phyloP scores from a whole-genome alignment of 1,140 invertebrate genomes.

The Drosophila ananassae region DNA sequence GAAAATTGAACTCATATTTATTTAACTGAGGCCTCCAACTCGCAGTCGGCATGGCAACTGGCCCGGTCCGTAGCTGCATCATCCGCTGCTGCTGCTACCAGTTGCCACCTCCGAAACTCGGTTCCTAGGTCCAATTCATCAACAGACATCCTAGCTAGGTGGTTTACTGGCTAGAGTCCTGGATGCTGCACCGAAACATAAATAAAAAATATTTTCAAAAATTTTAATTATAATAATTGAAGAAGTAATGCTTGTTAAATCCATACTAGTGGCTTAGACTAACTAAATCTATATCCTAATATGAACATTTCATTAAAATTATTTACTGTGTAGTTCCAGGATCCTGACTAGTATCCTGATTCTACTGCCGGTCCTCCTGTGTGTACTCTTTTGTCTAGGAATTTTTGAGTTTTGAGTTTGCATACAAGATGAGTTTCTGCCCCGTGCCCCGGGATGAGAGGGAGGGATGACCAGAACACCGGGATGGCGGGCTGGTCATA shows the following conservation, averaged over 20 bases:
- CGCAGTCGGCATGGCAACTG: slow-evolving; percentile 56
- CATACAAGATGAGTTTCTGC: slow-evolving; percentile 78
- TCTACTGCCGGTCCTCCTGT: slow-evolving; percentile 48
- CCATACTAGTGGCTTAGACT: too few relatives aligned
- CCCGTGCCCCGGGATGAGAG: slow-evolving; percentile 25
- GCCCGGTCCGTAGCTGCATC: slow-evolving; percentile 2
- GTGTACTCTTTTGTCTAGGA: slow-evolving; percentile 79
- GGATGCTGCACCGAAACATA: slow-evolving; percentile 13
- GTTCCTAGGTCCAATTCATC: slow-evolving; percentile 74
- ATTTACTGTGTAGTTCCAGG: slow-evolving; percentile 32
- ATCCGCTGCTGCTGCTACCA: neutral
- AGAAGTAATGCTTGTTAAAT: neutral
- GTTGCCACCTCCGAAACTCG: slow-evolving; percentile 27
- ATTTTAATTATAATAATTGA: neutral
- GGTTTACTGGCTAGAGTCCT: slow-evolving; percentile 22
- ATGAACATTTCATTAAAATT: neutral
- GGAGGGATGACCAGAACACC: neutral
- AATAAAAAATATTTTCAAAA: neutral
- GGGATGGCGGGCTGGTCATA: slow-evolving; percentile 6
- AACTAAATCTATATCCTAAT: too few relatives aligned
- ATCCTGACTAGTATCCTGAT: slow-evolving; percentile 32
- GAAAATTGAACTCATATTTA: slow-evolving; percentile 83
- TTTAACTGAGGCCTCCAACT: slow-evolving; percentile 65
- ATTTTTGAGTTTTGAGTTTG: slow-evolving; percentile 83
- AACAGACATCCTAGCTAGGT: slow-evolving; percentile 65